Conservation (phyloP, 1,140 invertebrate genomes). For the Meteorus sp. region DNA sequence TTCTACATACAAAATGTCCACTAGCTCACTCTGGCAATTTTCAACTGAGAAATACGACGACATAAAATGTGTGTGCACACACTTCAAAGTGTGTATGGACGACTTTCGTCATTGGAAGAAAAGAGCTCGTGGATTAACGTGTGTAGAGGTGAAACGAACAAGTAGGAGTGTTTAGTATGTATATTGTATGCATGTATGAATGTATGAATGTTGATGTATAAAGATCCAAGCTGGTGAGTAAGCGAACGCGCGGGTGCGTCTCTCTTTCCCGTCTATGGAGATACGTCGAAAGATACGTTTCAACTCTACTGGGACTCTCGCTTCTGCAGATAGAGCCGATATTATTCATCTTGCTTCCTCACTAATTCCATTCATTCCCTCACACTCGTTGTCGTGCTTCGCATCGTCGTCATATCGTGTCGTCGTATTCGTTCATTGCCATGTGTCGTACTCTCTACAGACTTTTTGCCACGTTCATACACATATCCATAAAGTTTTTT, state of each 20-base stretch:
- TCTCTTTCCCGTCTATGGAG: slow-evolving; percentile 55
- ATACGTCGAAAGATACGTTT: slow-evolving; percentile 56
- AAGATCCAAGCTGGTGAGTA: slow-evolving; percentile 2
- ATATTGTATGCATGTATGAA: slow-evolving; percentile 35
- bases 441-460: slow-evolving; percentile 2
- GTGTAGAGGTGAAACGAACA: slow-evolving; percentile 17
- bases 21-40: no score
- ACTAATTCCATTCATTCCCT: slow-evolving; percentile 60
- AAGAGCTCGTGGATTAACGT: background rate
- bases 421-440: background rate
- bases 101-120: slow-evolving; percentile 1
- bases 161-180: slow-evolving; percentile 36
- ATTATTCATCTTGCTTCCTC: slow-evolving; percentile 60
- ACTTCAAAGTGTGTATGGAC: no score
- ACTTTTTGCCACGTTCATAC: no score
- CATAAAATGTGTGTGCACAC: no score
- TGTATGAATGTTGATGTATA: slow-evolving; percentile 27
- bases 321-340: slow-evolving; percentile 57
- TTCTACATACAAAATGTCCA: no score
- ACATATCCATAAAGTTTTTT: no score
- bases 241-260: slow-evolving; percentile 19
- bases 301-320: slow-evolving; percentile 49
- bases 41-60: no score
- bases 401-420: slow-evolving; percentile 23
- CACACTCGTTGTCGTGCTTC: slow-evolving; percentile 24